These are phyloP conservation scores for Rhinopomastus cyanomelas DNA, from an alignment of 2,113 vertebrate species.

Conservation along the genomic window DNA sequence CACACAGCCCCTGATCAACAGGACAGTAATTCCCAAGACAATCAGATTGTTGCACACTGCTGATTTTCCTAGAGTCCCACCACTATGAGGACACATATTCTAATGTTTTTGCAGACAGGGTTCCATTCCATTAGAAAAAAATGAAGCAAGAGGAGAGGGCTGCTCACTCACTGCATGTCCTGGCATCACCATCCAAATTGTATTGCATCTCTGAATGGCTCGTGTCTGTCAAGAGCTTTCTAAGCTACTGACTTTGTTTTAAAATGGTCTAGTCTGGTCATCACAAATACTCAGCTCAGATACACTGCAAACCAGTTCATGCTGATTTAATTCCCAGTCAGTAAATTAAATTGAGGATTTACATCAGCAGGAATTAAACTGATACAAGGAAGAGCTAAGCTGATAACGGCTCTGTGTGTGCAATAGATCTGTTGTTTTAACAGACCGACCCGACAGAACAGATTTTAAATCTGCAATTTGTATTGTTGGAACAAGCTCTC, in stretches of 20 bases:
- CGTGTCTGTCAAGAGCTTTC: neutral
- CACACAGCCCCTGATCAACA: neutral
- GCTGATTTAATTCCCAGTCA: slow-evolving; percentile 44
- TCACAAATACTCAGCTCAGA: neutral
- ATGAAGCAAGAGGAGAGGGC: neutral
- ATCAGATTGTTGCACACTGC: neutral
- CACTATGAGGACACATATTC: neutral
- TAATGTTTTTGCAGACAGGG: neutral
- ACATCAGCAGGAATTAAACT: slow-evolving; percentile 21
- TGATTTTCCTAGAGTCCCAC: neutral
- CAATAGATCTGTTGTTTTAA: neutral
- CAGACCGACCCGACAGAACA: neutral
- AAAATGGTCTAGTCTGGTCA: neutral
- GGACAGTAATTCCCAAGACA: neutral
- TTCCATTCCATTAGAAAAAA: neutral
- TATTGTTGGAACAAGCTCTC: neutral
- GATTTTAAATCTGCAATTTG: neutral
- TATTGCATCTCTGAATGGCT: neutral
- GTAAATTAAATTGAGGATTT: slow-evolving; percentile 42
- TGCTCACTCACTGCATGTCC: neutral
- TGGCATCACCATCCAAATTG: neutral
- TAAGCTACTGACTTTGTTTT: neutral
- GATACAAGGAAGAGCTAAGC: neutral
- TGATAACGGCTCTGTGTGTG: neutral
- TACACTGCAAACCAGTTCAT: slow-evolving; percentile 1